Evolutionary conservation across 2,113 vertebrate species (phyloP).

Genomic region (Ivindomyrus marchei): DNA sequence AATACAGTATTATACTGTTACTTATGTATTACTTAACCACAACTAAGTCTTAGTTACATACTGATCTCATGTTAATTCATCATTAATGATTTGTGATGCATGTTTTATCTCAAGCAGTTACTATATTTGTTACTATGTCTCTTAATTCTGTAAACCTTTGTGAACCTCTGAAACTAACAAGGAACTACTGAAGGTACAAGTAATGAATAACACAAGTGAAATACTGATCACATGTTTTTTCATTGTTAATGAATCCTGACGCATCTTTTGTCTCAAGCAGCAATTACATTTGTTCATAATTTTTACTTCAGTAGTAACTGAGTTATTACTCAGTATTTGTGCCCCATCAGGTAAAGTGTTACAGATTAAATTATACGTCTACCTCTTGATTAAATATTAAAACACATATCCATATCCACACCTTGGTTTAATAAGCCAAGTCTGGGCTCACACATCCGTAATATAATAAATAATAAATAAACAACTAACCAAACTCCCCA

Average conservation of each 20-base stretch:
- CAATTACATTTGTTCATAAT: not conserved
- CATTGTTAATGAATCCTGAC: not conserved
- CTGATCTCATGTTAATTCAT: not conserved
- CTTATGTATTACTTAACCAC: not conserved
- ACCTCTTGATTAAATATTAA: not conserved
- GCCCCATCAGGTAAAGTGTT: not conserved
- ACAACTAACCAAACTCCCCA: not conserved
- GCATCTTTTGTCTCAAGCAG: not conserved
- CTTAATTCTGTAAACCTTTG: too few relatives aligned
- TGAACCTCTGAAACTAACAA: too few relatives aligned
- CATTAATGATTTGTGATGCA: not conserved
- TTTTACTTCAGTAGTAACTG: not conserved
- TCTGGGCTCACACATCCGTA: not conserved
- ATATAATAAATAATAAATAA: not conserved
- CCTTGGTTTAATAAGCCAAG: not conserved
- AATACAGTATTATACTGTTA: not conserved
- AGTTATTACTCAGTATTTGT: not conserved
- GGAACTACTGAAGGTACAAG: too few relatives aligned
- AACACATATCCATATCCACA: not conserved
- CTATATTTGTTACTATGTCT: not conserved
- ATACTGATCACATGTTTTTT: not conserved
- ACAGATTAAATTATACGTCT: not conserved
- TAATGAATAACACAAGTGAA: too few relatives aligned
- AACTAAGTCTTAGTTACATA: not conserved
- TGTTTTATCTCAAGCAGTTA: not conserved